Conservation (phyloP, 1,140 invertebrate species). For the Bombus cullumanus region DNA sequence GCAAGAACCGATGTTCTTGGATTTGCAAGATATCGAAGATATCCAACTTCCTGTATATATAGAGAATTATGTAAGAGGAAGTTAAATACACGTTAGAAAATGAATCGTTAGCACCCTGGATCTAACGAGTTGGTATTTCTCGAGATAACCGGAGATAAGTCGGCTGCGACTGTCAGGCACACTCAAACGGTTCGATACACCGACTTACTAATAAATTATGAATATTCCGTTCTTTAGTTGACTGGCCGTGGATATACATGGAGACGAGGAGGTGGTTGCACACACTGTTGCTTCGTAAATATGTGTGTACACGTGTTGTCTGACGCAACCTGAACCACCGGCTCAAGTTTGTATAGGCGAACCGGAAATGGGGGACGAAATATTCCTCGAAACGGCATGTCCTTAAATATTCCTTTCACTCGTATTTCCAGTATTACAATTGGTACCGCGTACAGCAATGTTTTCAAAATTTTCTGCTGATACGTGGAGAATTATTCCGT, state of each 20-base stretch:
- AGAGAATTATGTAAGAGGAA: background rate
- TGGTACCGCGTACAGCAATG: conserved; percentile 8
- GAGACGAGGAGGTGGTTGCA: conserved; percentile 27
- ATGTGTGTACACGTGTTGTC: conserved; percentile 66
- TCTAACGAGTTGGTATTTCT: background rate
- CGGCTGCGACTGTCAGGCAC: background rate
- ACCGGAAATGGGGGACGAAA: conserved; percentile 67
- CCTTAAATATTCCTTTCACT: conserved; percentile 67
- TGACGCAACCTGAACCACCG: conserved; percentile 71
- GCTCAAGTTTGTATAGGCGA: conserved; percentile 73
- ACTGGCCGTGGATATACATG: conserved; percentile 26
- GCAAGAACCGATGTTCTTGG: background rate
- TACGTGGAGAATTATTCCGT: background rate
- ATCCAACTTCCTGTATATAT: background rate
- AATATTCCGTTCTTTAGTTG: conserved; percentile 58
- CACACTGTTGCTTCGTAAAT: conserved; percentile 48
- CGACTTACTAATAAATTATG: conserved; percentile 48
- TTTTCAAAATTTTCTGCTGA: background rate
- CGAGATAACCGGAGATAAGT: background rate
- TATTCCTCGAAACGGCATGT: conserved; percentile 67
- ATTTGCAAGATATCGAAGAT: background rate
- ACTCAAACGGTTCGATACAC: conserved; percentile 16
- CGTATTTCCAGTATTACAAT: conserved; percentile 49
- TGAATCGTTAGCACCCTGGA: background rate
- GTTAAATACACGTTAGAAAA: background rate